phyloP scores from a whole-genome alignment of 2,113 vertebrate genomes.

The Rhagologus leucostigma region DNA sequence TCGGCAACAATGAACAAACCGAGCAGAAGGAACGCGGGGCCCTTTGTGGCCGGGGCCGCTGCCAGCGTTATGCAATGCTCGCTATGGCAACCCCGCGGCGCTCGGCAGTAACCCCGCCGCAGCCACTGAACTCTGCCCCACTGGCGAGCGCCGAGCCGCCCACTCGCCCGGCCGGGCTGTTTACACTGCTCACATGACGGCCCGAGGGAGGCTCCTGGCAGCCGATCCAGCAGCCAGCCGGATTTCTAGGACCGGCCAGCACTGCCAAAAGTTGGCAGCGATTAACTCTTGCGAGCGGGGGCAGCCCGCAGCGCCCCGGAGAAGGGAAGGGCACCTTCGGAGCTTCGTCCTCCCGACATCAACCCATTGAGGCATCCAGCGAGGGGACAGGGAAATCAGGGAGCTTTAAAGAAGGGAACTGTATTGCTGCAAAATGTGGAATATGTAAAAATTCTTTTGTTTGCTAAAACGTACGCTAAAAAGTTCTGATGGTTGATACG shows the following conservation, averaged over 20 bases:
- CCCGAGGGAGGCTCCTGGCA: constrained; percentile 13
- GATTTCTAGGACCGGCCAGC: not conserved
- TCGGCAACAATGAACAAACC: not conserved
- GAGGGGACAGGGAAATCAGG: not conserved
- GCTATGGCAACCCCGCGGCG: constrained; percentile 73
- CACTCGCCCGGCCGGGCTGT: constrained; percentile 33
- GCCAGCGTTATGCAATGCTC: constrained; percentile 16
- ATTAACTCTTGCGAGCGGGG: not conserved
- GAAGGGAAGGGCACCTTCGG: not conserved
- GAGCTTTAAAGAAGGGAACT: not conserved
- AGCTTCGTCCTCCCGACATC: accelerated
- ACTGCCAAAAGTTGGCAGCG: not conserved
- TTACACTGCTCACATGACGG: constrained; percentile 16
- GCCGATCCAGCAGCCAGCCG: not conserved
- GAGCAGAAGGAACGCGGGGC: not conserved
- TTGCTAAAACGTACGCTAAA: not conserved
- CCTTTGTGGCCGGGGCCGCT: not conserved
- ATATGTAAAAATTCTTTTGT: not conserved
- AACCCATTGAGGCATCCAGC: accelerated
- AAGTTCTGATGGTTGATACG: not conserved
- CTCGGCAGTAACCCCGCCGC: constrained; percentile 76
- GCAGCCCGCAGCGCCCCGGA: not conserved
- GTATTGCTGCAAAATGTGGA: not conserved
- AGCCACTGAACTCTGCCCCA: constrained; percentile 78
- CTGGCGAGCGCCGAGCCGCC: constrained; percentile 29